phyloP scores from a whole-genome alignment of 2,797 vertebrate species.

The Pelodytes ibericus region DNA sequence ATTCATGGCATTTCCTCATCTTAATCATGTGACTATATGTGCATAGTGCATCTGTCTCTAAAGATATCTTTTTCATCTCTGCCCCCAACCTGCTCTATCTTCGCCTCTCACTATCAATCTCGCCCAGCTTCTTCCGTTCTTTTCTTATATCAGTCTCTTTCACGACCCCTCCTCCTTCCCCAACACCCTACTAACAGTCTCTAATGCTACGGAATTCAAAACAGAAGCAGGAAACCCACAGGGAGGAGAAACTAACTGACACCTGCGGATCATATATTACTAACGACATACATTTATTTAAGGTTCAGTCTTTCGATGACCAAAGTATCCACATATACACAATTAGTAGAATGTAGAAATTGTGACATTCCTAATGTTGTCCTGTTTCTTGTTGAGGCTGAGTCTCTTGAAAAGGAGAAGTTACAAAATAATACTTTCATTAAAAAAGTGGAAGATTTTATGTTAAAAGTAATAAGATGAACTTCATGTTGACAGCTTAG shows the following conservation, averaged over 20 bases:
- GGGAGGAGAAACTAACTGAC: constrained; percentile 28
- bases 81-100: background rate
- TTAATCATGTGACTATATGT: background rate
- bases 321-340: no score
- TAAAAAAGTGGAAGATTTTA: no score
- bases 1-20: background rate
- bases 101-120: background rate
- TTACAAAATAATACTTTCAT: no score
- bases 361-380: no score
- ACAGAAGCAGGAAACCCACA: constrained; percentile 44
- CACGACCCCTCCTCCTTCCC: accelerated
- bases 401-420: no score
- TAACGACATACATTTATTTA: no score
- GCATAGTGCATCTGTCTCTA: background rate
- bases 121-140: background rate
- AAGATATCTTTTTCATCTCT: background rate
- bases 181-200: background rate
- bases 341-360: no score
- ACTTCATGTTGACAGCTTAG: no score
- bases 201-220: constrained; percentile 21
- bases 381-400: no score
- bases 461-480: no score
- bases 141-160: background rate
- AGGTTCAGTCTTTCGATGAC: no score
- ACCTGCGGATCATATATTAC: constrained; percentile 40